Evolutionary conservation across 2,113 vertebrate species (phyloP), one percentile per base, ranked within the genome.

Genomic region (Atlantisia rogersi): DNA sequence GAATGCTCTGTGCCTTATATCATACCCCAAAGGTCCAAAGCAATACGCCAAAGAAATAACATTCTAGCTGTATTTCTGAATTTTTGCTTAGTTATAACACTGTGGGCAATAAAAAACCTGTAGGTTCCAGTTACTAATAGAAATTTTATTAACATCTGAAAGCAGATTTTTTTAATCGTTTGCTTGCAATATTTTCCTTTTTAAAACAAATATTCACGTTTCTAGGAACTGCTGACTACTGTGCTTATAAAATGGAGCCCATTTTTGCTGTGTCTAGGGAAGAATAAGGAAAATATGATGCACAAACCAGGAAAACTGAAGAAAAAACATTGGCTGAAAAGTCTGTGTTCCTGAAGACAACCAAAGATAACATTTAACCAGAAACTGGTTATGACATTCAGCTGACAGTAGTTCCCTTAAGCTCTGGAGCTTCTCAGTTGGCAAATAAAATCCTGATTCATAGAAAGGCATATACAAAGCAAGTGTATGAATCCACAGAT

Each of bases 351-450:
- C 82, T 90, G 78, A 91, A 91, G 71, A 95, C 81, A 77, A 95
- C 86, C 86, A 97, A 94, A 91, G 86, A 94, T 86, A 97, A 91
- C 78, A 92, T 90, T 95, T 92, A 96, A 90, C 84, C 76, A 91
- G 94, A 95, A 94, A 92, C 68, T 64, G 73, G 82, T 84, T 96
- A 92, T 91, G 82, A 88, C 79, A 84, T 93, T 94, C 73, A 91
- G 44, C 77, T 95, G 92, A 94, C 91, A 90, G 80, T 89, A 79
- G 76, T 60, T 97, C 60, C 68, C 53, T 86, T 93, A 85, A 95
- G 77, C 52, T 82, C 46, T 84, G 85, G 85, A 97, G 89, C 28
- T 85, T 89, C 74, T 84, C 90, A 81, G 87, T 77, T 67, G 87
- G 87, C 77, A 94, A 93, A 94, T 85, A 96, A 94, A 96, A 92